Evolutionary conservation across 2,113 vertebrate genomes (phyloP).

Genomic region (Isichthys henryi): DNA sequence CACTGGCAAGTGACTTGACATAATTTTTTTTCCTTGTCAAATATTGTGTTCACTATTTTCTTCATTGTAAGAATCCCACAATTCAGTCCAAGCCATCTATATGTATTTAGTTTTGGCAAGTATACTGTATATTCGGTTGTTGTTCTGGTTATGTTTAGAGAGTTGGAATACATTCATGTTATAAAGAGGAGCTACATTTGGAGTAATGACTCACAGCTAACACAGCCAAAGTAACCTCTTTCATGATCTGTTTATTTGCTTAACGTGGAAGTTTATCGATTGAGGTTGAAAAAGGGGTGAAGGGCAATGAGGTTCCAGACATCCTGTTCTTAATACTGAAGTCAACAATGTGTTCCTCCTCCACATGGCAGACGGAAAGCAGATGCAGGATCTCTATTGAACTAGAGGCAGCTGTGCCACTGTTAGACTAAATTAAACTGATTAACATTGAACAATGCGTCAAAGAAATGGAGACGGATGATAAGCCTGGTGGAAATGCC

Average conservation of each 20-base stretch:
- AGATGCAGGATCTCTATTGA: not conserved
- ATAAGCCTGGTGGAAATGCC: not conserved
- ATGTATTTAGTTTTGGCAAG: not conserved
- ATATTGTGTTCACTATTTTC: not conserved
- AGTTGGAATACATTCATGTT: not conserved
- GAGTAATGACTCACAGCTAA: not conserved
- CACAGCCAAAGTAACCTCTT: not conserved
- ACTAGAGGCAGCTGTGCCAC: constrained; percentile 3
- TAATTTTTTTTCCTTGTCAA: not conserved
- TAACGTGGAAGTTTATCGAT: not conserved
- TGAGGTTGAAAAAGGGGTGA: constrained; percentile 4
- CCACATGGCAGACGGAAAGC: not conserved
- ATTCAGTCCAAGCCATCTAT: not conserved
- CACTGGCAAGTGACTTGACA: not conserved
- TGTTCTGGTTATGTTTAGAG: not conserved
- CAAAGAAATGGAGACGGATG: constrained; percentile 23
- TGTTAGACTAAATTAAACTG: constrained; percentile 18
- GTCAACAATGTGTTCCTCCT: not conserved
- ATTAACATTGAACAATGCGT: constrained; percentile 20
- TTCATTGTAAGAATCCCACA: not conserved
- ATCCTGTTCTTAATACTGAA: not conserved
- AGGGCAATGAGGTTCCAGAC: not conserved
- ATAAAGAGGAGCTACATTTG: not conserved
- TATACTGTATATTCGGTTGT: not conserved
- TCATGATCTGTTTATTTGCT: not conserved